Base-by-base conservation (phyloP, 2,888 invertebrate genomes). In the Aleiodes alternator region DNA sequence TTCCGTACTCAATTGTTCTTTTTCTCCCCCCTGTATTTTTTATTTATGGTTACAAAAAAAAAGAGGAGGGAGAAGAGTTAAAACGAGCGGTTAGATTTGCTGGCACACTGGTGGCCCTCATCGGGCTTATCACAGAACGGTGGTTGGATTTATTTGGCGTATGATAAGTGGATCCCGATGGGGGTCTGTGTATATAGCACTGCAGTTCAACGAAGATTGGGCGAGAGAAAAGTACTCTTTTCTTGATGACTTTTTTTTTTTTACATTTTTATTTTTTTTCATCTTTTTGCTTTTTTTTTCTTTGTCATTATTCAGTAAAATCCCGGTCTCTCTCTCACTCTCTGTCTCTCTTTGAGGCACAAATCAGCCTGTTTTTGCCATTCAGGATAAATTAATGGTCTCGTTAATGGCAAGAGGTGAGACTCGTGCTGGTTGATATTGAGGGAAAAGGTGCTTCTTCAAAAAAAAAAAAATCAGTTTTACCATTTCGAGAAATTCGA, bases 341-440 rank as follows among this genome's bases (percentile, higher is more conserved):
- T 23, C 29, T 31, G n/a, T 48, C 48, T 31, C 43, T 38, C 61
- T 4, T 8, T 55, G 14, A 14, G 7, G 16, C 7, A 48, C n/a
- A 38, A 61, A 61, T 34, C 61, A 59, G 31, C 61, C 31, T 75
- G 75, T 76, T 75, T 78, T 79, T 76, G 68, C 57, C 55, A 69
- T 72, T 34, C 59, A 29, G 61, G 9, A 71, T 79, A 79, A 79
- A 79, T 79, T 79, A 79, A 78, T 73, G 78, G 70, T 73, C 71
- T 57, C 69, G 75, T 76, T 77, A 77, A 78, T 78, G 79, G 73
- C 69, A 53, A 72, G 74, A 68, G 73, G 70, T 69, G 71, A 76
- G 78, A 71, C 71, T 61, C 43, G 73, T 72, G 23, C 43, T 11
- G 43, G 8, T 43, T 43, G 7, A 43, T 43, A 43, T 43, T 34